Percentiles rank a stretch among this genome's conserved stretches.
Evolutionary conservation across 2,888 invertebrate genomes (phyloP).

Genomic region (Eilema sororculum): DNA sequence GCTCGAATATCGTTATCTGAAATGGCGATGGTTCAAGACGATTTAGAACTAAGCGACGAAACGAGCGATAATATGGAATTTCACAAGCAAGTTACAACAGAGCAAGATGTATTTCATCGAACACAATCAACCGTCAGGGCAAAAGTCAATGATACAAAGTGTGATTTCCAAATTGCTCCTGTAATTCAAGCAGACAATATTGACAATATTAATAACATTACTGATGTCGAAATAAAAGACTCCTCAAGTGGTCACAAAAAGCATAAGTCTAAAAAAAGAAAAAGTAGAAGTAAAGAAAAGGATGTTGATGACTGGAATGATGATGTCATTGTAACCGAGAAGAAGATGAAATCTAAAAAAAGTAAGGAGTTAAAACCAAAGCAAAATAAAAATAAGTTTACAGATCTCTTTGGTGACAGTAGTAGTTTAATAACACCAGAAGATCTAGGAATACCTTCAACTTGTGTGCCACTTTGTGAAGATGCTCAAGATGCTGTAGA

Average conservation of each 20-base stretch:
- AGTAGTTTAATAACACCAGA: slow-evolving; percentile 79
- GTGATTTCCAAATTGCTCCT: background rate
- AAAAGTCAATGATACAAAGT: slow-evolving; percentile 1
- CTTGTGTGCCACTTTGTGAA: slow-evolving; percentile 67
- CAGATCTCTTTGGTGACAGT: slow-evolving; percentile 78
- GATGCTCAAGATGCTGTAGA: slow-evolving; percentile 74
- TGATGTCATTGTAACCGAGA: slow-evolving; percentile 33
- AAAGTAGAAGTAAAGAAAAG: slow-evolving; percentile 50
- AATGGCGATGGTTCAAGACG: slow-evolving; percentile 68
- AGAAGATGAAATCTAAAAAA: slow-evolving; percentile 49
- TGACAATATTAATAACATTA: slow-evolving; percentile 22
- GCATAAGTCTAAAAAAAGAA: slow-evolving; percentile 57
- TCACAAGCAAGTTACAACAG: slow-evolving; percentile 11
- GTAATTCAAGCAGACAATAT: background rate
- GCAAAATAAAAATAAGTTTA: slow-evolving; percentile 65
- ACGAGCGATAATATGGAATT: slow-evolving; percentile 63
- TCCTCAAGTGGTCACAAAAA: slow-evolving; percentile 50
- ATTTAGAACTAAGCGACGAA: slow-evolving; percentile 80
- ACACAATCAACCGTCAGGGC: background rate
- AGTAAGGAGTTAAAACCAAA: slow-evolving; percentile 50
- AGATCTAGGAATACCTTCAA: slow-evolving; percentile 69
- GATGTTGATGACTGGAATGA: slow-evolving; percentile 35
- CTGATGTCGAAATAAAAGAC: slow-evolving; percentile 29
- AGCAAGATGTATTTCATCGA: slow-evolving; percentile 15
- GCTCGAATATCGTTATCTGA: slow-evolving; percentile 25